Base-by-base conservation (phyloP, 64 coral and sea anemone species). In the Hydrozoanthus tunicans region DNA sequence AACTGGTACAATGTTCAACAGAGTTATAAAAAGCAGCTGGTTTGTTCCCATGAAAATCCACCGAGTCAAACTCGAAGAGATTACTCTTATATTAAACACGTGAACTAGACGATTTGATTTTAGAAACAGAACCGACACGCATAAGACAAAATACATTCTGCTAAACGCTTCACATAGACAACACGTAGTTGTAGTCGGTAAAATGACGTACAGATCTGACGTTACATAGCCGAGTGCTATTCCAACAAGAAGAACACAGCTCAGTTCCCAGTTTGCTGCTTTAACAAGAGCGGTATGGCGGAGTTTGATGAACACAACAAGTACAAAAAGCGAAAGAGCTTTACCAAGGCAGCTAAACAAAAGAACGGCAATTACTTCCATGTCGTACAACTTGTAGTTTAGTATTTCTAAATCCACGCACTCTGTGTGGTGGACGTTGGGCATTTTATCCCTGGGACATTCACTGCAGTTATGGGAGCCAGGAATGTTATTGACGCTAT, bases 391-490 rank as follows among this genome's bases (percentile, higher is more conserved):
- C 23, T 60, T 77, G 24, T 89, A 24, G 26, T 96, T 96, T 51
- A 94, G 51, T 32, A 90, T 63, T 9, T 77, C 61, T 3, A 96
- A 65, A 26, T 86, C 82, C 10, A 88, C 73, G 59, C 95, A 96
- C n/a, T 14, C 78, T 60, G 82, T 91, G 25, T 86, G 64, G 4
- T 78, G 60, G 53, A 51, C 4, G 69, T 67, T 90, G 0, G 95
- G 93, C 56, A 73, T 96, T 25, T 91, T 78, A 1, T 94, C 76
- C 15, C 12, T 24, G 3, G 89, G 81, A 64, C 95, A 96, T 26
- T 77, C 56, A 1, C 92, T 91, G n/a, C 95, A 96, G 70, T 96
- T 96, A n/a, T 51, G 52, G 7, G 95, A 96, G 6, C 92, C 85
- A 3, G 72, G 86, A 3, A 51, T 3, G 3, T 79, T 67, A 25